Percentiles rank a stretch among this genome's conserved stretches.
These are phyloP conservation scores for Jordanella pulchra DNA, from an alignment of 2,797 vertebrate genomes.

Conservation along the genomic window DNA sequence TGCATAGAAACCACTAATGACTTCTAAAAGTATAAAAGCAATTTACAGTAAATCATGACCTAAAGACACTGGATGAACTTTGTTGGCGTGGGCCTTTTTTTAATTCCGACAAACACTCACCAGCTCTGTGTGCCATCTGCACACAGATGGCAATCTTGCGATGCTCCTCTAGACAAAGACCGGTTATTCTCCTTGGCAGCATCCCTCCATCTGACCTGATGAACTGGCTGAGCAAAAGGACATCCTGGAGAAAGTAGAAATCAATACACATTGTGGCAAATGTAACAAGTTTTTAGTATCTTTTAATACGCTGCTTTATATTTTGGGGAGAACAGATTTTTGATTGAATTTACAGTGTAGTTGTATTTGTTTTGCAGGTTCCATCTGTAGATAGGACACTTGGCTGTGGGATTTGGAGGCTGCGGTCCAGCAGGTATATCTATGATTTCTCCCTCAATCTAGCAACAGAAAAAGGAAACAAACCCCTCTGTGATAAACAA, in stretches of 20 bases:
- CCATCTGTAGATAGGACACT: constrained; percentile 96
- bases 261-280: not conserved
- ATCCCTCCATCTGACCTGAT: constrained; percentile 92
- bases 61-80: not conserved
- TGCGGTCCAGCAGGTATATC: constrained; percentile 59
- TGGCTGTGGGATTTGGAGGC: constrained; percentile 90
- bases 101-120: constrained; percentile 64
- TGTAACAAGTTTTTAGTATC: constrained; percentile 1
- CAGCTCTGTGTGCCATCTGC: constrained; percentile 96
- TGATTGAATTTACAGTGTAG: constrained; percentile 86
- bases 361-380: constrained; percentile 93
- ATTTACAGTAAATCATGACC: not conserved
- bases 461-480: constrained; percentile 12
- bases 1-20: not conserved
- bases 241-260: constrained; percentile 79
- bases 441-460: constrained; percentile 88
- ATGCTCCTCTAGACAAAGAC: constrained; percentile 92
- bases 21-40: not conserved
- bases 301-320: no score
- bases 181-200: constrained; percentile 87
- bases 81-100: not conserved
- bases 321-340: not conserved
- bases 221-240: constrained; percentile 94
- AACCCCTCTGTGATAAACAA: not conserved
- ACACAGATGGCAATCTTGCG: constrained; percentile 89